Conservation (phyloP, 2,888 invertebrate species). For the Dryadula phaetusa region DNA sequence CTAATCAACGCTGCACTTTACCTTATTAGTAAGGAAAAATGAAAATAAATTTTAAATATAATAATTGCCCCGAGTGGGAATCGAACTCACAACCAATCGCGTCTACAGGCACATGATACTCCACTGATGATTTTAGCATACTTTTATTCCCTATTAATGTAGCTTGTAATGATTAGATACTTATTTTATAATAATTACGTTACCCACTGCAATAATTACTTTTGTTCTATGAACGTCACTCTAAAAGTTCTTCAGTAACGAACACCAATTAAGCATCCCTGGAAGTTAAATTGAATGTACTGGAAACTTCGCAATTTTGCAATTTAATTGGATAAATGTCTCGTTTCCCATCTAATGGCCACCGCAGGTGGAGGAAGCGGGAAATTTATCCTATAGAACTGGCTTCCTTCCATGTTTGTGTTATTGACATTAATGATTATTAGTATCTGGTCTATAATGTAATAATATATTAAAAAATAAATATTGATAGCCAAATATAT, state of each 20-base stretch:
- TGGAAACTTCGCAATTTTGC: conserved; percentile 35
- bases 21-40: too few relatives aligned
- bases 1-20: too few relatives aligned
- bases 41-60: too few relatives aligned
- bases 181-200: too few relatives aligned
- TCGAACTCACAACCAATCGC: too few relatives aligned
- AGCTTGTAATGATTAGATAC: too few relatives aligned
- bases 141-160: too few relatives aligned
- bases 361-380: conserved; percentile 33
- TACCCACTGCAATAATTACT: not conserved
- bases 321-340: conserved; percentile 32
- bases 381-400: conserved; percentile 32
- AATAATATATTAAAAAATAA: not conserved
- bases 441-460: conserved; percentile 1
- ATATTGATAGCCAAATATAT: too few relatives aligned
- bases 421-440: conserved; percentile 20
- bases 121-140: too few relatives aligned
- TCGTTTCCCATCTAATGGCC: conserved; percentile 35
- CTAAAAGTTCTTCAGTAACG: not conserved
- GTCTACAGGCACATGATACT: too few relatives aligned
- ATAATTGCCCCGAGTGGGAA: too few relatives aligned
- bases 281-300: conserved; percentile 24
- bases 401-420: conserved; percentile 30
- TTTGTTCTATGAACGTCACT: not conserved
- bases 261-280: conserved; percentile 29